Percentiles rank a stretch among this genome's conserved stretches.
Conservation (phyloP, 2,113 vertebrate genomes). For the Phylloscopus trochiloides region DNA sequence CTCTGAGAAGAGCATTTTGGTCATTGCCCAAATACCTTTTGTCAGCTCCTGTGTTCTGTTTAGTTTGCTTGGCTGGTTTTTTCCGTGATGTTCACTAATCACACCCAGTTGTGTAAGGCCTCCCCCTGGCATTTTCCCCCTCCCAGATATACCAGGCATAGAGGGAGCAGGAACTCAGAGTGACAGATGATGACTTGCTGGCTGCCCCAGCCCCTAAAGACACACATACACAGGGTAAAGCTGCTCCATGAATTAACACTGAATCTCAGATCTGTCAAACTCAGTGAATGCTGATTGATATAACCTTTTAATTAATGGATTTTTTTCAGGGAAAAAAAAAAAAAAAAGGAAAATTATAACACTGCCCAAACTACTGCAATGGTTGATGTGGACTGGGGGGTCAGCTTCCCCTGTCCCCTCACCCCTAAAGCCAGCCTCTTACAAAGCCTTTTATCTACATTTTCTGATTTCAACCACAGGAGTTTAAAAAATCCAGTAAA, state of each 20-base stretch:
- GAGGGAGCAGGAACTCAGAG: background rate
- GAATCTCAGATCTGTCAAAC: background rate
- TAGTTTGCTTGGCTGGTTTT: background rate
- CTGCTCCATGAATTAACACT: background rate
- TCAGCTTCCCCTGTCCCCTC: background rate
- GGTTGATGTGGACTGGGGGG: background rate
- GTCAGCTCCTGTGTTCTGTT: background rate
- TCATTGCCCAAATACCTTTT: background rate
- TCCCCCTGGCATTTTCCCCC: background rate
- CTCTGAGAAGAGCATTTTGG: background rate
- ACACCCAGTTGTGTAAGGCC: background rate
- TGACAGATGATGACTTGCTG: background rate
- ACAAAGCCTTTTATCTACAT: background rate
- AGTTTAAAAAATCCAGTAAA: background rate
- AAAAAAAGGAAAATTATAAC: background rate
- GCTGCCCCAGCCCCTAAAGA: background rate
- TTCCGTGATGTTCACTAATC: background rate
- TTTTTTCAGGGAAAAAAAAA: constrained; percentile 1
- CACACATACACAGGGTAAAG: background rate
- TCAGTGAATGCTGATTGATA: background rate
- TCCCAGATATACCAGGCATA: background rate
- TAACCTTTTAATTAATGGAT: background rate
- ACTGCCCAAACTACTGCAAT: background rate
- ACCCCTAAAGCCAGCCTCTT: background rate
- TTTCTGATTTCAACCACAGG: background rate